Evolutionary conservation across 92 coral and sea anemone genomes (phyloP).

Genomic region (Chrysogorgia sp.): DNA sequence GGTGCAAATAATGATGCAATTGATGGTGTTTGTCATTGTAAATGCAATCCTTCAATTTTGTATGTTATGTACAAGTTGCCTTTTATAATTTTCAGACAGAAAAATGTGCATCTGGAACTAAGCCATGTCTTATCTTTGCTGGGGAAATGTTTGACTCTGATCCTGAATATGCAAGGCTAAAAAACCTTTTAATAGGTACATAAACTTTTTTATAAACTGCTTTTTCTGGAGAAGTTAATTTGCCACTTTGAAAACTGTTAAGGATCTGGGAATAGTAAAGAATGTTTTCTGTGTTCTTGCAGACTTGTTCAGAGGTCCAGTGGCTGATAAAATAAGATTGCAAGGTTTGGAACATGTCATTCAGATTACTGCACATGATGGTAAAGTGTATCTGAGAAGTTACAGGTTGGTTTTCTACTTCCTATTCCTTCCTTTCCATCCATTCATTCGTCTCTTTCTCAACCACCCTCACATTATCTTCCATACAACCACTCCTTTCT

Average conservation of each 20-base stretch:
- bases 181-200: conserved; percentile 83
- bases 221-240: not conserved
- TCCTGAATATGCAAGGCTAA: conserved; percentile 72
- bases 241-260: not conserved
- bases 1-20: conserved; percentile 46
- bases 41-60: not conserved
- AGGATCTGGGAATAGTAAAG: not conserved
- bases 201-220: not conserved
- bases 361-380: conserved; percentile 78
- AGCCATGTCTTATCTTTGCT: conserved; percentile 88
- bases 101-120: conserved; percentile 87
- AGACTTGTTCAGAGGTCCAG: conserved; percentile 92
- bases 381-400: conserved; percentile 79
- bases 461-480: too few relatives aligned
- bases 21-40: not conserved
- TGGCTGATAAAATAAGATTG: conserved; percentile 75
- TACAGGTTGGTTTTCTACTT: conserved; percentile 67
- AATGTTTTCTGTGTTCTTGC: not conserved
- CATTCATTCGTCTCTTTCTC: too few relatives aligned
- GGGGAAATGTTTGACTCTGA: conserved; percentile 91
- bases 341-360: conserved; percentile 94
- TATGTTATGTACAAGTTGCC: too few relatives aligned
- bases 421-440: too few relatives aligned
- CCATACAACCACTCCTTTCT: too few relatives aligned
- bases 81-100: conserved; percentile 62